Base-by-base conservation (phyloP, 2,888 invertebrate genomes). In the Eupithecia tripunctaria region DNA sequence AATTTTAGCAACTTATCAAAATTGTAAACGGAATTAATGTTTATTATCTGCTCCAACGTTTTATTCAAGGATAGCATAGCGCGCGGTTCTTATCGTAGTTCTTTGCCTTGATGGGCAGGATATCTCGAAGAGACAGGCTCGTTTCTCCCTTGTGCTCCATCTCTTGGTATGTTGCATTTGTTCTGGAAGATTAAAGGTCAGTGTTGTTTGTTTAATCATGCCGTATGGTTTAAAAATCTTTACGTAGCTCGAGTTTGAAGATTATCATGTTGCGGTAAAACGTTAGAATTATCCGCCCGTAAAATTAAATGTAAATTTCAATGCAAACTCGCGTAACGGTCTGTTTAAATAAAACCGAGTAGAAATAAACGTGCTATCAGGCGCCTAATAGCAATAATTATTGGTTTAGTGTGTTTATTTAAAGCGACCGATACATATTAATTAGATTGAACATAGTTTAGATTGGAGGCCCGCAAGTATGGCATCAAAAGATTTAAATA, bases 1-100 rank as follows among this genome's bases (percentile, higher is more conserved):
- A n/a, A n/a, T n/a, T n/a, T n/a, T n/a, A n/a, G n/a, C n/a, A n/a
- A n/a, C n/a, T n/a, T n/a, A n/a, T n/a, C n/a, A n/a, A n/a, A n/a
- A n/a, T n/a, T n/a, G n/a, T n/a, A n/a, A n/a, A n/a, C n/a, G n/a
- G n/a, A n/a, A n/a, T n/a, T n/a, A n/a, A n/a, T n/a, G n/a, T n/a
- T n/a, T n/a, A n/a, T n/a, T n/a, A n/a, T n/a, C n/a, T n/a, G n/a
- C n/a, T n/a, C n/a, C n/a, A n/a, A n/a, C n/a, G n/a, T n/a, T n/a
- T n/a, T n/a, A n/a, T n/a, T n/a, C n/a, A n/a, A n/a, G n/a, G n/a
- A n/a, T n/a, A n/a, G n/a, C n/a, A n/a, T n/a, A n/a, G 98, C 0
- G 98, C 97, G 76, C 97, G 95, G 92, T 98, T 98, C 93, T 98
- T 98, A 89, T 98, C 98, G 85, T 98, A 98, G 78, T 97, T 96